Conservation (phyloP, 2,888 invertebrate genomes). For the Nomada fabriciana region DNA sequence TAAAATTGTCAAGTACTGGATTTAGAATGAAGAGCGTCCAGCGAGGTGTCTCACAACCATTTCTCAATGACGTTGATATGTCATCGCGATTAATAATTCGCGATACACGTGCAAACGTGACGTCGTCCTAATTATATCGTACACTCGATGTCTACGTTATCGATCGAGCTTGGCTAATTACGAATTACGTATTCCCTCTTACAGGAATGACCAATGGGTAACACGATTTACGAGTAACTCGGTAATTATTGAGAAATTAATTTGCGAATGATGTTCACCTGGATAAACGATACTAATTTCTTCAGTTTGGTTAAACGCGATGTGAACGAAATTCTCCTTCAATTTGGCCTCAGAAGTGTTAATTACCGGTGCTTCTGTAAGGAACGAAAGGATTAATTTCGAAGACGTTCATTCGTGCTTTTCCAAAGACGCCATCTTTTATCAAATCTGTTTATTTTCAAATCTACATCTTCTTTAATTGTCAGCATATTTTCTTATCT, state of each 20-base stretch:
- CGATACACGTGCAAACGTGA: constrained; percentile 37
- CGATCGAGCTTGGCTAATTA: constrained; percentile 46
- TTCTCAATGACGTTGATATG: neutral
- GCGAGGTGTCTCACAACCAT: neutral
- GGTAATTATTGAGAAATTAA: constrained; percentile 28
- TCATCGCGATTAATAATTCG: constrained; percentile 53
- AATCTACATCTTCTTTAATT: no score
- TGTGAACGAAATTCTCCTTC: neutral
- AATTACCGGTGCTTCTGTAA: neutral
- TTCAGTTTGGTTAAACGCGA: neutral
- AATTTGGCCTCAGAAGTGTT: neutral
- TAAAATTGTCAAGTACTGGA: no score
- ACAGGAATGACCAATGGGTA: constrained; percentile 37
- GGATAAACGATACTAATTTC: neutral
- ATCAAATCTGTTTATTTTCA: no score
- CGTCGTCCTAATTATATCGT: constrained; percentile 52
- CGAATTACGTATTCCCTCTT: constrained; percentile 49
- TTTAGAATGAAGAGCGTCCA: neutral
- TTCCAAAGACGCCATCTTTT: no score
- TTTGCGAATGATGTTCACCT: constrained; percentile 11
- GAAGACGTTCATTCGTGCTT: no score
- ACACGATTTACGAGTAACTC: constrained; percentile 33
- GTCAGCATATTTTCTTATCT: no score
- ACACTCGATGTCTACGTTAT: constrained; percentile 42
- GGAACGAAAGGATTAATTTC: no score